Percentiles rank a stretch among this genome's conserved stretches.
Conservation (phyloP, 2,797 vertebrate genomes). For the Pangasius djambal region DNA sequence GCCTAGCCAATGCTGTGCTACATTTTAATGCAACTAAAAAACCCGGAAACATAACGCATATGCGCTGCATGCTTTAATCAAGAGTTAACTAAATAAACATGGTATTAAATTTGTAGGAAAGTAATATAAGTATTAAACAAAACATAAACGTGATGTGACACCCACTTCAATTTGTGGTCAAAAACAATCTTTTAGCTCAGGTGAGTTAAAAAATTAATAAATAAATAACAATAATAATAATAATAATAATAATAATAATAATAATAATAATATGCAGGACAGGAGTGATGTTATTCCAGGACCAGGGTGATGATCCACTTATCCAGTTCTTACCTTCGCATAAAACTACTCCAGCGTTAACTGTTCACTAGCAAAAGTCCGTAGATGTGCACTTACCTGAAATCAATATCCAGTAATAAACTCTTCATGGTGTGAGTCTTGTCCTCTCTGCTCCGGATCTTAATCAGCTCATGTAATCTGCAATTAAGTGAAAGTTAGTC, state of each 20-base stretch:
- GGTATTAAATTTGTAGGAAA: not conserved
- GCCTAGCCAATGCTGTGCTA: not conserved
- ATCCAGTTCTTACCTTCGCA: not conserved
- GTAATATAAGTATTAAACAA: not conserved
- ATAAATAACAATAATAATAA: not conserved
- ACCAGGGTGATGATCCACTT: not conserved
- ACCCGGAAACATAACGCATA: not conserved
- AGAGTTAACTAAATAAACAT: not conserved
- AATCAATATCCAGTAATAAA: constrained; percentile 94
- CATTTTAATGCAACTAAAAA: not conserved
- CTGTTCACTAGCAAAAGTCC: not conserved
- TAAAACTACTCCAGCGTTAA: not conserved
- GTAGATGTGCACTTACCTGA: constrained; percentile 76
- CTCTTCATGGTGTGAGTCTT: constrained; percentile 77
- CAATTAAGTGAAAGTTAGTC: constrained; percentile 49
- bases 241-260: not conserved
- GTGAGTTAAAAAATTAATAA: not conserved
- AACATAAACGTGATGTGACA: not conserved
- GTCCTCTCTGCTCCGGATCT: constrained; percentile 72
- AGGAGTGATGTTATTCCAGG: not conserved
- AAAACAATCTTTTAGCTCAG: not conserved
- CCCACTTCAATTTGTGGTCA: not conserved
- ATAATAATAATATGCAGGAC: not conserved
- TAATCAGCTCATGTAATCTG: constrained; percentile 93
- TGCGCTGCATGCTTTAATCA: not conserved